These are phyloP conservation scores for Hippopotamyrus pictus DNA, from an alignment of 2,797 vertebrate genomes.

Conservation along the genomic window DNA sequence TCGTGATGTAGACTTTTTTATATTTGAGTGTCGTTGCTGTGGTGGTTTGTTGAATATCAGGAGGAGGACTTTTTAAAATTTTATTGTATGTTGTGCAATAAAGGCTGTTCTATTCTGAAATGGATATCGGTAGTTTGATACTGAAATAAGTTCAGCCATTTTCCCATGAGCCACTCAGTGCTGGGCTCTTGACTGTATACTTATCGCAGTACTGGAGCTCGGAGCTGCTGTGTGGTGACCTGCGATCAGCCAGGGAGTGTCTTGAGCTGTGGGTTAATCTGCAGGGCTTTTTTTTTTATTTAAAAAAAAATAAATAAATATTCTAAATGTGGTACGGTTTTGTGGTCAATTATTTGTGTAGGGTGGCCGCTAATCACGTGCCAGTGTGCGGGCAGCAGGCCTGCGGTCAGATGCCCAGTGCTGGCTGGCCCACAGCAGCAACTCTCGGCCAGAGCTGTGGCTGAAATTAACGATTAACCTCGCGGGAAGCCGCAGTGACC, in stretches of 20 bases:
- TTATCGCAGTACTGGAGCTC: neutral
- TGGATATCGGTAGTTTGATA: neutral
- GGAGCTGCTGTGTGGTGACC: neutral
- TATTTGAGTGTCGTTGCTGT: neutral
- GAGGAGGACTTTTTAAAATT: neutral
- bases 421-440: neutral
- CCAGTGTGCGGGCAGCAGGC: neutral
- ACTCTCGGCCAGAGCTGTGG: neutral
- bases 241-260: neutral
- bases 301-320: neutral
- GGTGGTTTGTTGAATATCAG: neutral
- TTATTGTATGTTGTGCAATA: neutral
- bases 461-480: neutral
- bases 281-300: conserved; percentile 40
- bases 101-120: neutral
- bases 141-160: neutral
- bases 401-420: neutral
- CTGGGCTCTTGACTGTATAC: neutral
- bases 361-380: neutral
- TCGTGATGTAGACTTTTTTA: neutral
- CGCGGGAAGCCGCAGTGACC: neutral
- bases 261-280: conserved; percentile 55
- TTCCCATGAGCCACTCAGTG: neutral
- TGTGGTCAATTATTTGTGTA: conserved; percentile 24
- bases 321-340: conserved; percentile 48